Evolutionary conservation across 2,888 invertebrate genomes (phyloP).

Genomic region (Erebia ligea): DNA sequence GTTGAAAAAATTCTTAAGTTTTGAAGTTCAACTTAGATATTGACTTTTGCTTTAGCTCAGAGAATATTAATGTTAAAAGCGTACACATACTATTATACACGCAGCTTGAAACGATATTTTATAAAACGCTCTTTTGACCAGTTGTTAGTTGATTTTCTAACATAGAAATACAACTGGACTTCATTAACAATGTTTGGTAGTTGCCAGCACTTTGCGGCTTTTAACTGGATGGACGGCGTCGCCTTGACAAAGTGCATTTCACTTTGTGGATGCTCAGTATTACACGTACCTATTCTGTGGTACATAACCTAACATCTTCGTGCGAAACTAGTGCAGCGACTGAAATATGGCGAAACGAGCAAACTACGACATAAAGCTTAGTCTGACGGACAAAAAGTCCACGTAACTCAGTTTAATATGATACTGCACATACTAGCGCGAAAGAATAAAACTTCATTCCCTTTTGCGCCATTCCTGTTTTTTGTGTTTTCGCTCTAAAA

Average conservation of each 20-base stretch:
- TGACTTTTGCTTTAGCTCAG: no score
- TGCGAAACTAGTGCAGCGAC: constrained; percentile 42
- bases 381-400: no score
- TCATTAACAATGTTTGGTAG: constrained; percentile 56
- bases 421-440: no score
- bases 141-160: neutral
- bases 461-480: no score
- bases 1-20: no score
- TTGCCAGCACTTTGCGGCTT: constrained; percentile 51
- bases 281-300: no score
- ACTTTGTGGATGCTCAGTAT: constrained; percentile 36
- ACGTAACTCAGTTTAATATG: no score
- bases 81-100: neutral
- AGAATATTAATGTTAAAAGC: no score
- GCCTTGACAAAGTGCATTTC: constrained; percentile 41
- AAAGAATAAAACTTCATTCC: no score
- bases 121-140: neutral
- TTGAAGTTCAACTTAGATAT: no score
- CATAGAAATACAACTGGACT: constrained; percentile 52
- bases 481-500: no score
- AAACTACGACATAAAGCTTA: neutral
- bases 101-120: neutral
- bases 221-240: constrained; percentile 43
- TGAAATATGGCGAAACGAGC: neutral
- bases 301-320: constrained; percentile 46